Base-by-base conservation (phyloP, 2,888 invertebrate species). In the Pristionchus mayeri region DNA sequence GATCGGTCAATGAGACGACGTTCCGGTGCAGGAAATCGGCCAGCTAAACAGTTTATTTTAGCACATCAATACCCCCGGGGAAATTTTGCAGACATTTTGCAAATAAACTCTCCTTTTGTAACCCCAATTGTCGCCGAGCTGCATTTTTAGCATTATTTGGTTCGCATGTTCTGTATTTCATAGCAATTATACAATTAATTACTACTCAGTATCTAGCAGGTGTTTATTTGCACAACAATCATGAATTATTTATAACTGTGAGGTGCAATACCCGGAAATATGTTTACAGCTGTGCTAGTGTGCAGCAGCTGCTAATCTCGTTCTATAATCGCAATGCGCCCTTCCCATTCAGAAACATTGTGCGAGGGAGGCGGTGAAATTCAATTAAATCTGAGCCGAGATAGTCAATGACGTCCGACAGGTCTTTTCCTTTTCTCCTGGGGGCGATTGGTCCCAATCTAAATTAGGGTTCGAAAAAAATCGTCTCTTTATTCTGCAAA, bases 11-110 rank as follows among this genome's bases (percentile, higher is more conserved):
- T 0, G 57, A 44, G 13, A 2, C 37, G 4, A 34, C 48, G 63
- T 84, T 84, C 7, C 60, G 18, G 11, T 40, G 40, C 40, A 84
- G 57, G 16, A 84, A 54, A 21, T 75, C 57, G 3, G 67, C 60
- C 60, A 84, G 18, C 84, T 84, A 30, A 34, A 78, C 48, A 48
- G 30, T 11, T 6, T 13, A 27, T 63, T n/a, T n/a, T n/a, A n/a
- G n/a, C n/a, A n/a, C n/a, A n/a, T n/a, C n/a, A n/a, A n/a, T n/a
- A n/a, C n/a, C n/a, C n/a, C n/a, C n/a, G n/a, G n/a, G n/a, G n/a
- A n/a, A n/a, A n/a, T n/a, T n/a, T n/a, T n/a, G n/a, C n/a, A n/a
- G n/a, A n/a, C n/a, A n/a, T n/a, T n/a, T n/a, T n/a, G n/a, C n/a
- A n/a, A n/a, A n/a, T n/a, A n/a, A n/a, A n/a, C n/a, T 57, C 27